Evolutionary conservation across 2,888 invertebrate genomes (phyloP).

Genomic region (Aphidoletes aphidimyza): DNA sequence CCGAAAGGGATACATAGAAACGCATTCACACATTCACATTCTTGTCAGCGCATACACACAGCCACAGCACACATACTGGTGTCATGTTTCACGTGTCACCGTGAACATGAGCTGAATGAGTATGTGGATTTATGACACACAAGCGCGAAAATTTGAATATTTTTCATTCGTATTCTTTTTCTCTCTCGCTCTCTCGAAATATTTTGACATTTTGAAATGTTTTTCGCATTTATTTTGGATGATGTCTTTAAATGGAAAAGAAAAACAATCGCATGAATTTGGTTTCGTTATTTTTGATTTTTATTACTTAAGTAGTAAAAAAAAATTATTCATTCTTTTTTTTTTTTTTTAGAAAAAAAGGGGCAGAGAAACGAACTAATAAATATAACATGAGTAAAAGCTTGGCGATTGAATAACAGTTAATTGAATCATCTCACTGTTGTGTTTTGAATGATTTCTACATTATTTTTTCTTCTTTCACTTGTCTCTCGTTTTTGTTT

Average conservation of each 20-base stretch:
- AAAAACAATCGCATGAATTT: background rate
- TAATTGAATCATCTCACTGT: slow-evolving; percentile 17
- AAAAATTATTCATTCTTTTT: background rate
- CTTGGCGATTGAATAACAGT: slow-evolving; percentile 34
- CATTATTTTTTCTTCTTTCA: too few species aligned
- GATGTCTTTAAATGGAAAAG: too few species aligned
- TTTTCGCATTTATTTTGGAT: too few species aligned
- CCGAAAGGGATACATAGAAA: too few species aligned
- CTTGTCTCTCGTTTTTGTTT: too few species aligned
- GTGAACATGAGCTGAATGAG: background rate
- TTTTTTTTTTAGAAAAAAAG: slow-evolving; percentile 9
- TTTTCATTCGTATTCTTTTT: background rate
- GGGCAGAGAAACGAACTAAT: slow-evolving; percentile 32
- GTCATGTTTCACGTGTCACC: too few species aligned
- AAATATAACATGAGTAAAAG: slow-evolving; percentile 8
- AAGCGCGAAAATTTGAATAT: background rate
- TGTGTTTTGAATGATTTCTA: background rate
- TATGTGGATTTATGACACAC: background rate
- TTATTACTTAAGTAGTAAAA: slow-evolving; percentile 14
- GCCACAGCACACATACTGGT: background rate
- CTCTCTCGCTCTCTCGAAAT: too few species aligned
- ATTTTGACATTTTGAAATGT: too few species aligned
- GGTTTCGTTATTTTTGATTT: slow-evolving; percentile 27
- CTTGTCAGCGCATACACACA: background rate
- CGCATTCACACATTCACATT: too few species aligned